Conservation (phyloP, 2,113 vertebrate species). For the Callaeas wilsoni region DNA sequence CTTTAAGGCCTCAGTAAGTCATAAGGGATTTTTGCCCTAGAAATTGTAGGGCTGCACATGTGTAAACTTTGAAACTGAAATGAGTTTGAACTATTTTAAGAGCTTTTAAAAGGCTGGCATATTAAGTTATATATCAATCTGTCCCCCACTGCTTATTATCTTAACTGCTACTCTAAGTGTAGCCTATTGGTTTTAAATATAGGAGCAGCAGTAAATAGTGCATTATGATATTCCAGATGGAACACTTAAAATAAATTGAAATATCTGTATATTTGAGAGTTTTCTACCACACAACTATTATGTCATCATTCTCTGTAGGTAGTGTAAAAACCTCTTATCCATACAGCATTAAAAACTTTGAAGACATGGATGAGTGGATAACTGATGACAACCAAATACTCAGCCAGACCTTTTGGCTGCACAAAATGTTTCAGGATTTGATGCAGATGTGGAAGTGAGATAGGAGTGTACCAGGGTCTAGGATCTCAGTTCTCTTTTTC, state of each 20-base stretch:
- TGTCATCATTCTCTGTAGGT: not conserved
- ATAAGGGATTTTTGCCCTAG: not conserved
- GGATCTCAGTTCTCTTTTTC: not conserved
- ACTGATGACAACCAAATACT: not conserved
- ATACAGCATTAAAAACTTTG: not conserved
- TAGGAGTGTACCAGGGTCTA: not conserved
- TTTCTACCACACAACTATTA: not conserved
- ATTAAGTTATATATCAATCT: constrained; percentile 19
- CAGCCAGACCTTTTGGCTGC: not conserved
- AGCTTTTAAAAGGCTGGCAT: not conserved
- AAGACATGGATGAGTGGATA: not conserved
- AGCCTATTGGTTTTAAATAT: constrained; percentile 50
- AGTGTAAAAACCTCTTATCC: not conserved
- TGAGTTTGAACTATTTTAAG: not conserved
- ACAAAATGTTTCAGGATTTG: not conserved
- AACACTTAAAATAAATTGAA: constrained; percentile 42
- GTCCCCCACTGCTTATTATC: constrained; percentile 26
- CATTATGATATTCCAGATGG: constrained; percentile 47
- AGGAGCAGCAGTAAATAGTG: constrained; percentile 33
- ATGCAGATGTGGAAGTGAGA: not conserved
- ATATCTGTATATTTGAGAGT: not conserved
- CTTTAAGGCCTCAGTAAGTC: not conserved
- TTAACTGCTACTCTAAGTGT: constrained; percentile 39
- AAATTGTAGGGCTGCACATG: not conserved
- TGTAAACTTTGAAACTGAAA: constrained; percentile 13